A percentile compares a stretch with the other conserved stretches of the same genome.
phyloP scores from a whole-genome alignment of 2,797 vertebrate genomes.

The Apogon hyalosoma region DNA sequence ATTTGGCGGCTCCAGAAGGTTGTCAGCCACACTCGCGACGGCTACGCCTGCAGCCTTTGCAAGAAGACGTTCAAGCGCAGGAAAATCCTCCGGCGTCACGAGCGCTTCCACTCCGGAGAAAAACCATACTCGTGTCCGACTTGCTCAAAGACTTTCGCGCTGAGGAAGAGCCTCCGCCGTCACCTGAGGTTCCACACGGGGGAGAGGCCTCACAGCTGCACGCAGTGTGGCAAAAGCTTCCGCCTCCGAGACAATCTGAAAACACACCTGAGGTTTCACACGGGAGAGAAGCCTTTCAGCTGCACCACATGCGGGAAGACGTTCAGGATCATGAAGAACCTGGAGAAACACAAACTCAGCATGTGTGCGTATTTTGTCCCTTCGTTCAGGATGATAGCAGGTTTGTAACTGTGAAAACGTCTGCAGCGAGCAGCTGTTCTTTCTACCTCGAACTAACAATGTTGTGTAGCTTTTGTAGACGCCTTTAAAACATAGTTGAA shows the following conservation, averaged over 20 bases:
- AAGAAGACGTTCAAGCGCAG: constrained; percentile 78
- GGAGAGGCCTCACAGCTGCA: constrained; percentile 79
- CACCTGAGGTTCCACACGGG: constrained; percentile 83
- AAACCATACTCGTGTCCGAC: constrained; percentile 75
- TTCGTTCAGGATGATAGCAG: constrained; percentile 72
- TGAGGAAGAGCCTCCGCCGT: constrained; percentile 80
- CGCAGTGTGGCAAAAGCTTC: constrained; percentile 79
- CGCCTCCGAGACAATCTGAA: constrained; percentile 81
- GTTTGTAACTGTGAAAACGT: constrained; percentile 42
- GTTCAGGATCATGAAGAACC: constrained; percentile 80
- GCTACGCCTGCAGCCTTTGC: constrained; percentile 77
- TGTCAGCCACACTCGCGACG: constrained; percentile 44
- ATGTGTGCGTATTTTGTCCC: constrained; percentile 62
- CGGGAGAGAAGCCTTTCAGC: constrained; percentile 78
- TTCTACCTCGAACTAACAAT: constrained; percentile 67
- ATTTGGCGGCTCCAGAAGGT: constrained; percentile 70
- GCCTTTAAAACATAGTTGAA: neutral
- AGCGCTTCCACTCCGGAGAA: constrained; percentile 84
- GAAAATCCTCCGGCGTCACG: constrained; percentile 81
- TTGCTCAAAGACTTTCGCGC: constrained; percentile 77
- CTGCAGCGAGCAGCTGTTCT: neutral
- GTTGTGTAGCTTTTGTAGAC: constrained; percentile 3
- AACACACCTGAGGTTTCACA: constrained; percentile 81
- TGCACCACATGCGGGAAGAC: constrained; percentile 75
- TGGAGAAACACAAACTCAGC: constrained; percentile 74